A percentile compares a stretch with the other conserved stretches of the same genome.
phyloP scores from a whole-genome alignment of 2,888 invertebrate genomes.

The Orthosia incerta region DNA sequence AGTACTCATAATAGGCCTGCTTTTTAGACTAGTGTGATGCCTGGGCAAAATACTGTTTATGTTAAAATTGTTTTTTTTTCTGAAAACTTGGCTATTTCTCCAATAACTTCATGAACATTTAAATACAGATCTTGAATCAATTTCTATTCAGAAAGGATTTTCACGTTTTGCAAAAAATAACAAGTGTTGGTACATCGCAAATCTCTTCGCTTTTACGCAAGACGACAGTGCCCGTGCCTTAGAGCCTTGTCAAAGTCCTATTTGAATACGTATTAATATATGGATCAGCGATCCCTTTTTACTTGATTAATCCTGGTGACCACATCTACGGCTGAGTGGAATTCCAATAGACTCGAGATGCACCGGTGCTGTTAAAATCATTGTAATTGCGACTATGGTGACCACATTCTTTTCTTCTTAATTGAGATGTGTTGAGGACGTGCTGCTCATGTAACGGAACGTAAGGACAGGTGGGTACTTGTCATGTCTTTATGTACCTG shows the following conservation, averaged over 20 bases:
- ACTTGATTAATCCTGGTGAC: constrained; percentile 45
- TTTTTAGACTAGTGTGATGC: too few species aligned
- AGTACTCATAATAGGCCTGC: too few species aligned
- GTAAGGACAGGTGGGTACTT: neutral
- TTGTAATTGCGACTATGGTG: constrained; percentile 28
- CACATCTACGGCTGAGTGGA: constrained; percentile 34
- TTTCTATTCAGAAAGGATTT: too few species aligned
- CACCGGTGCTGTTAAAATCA: constrained; percentile 28
- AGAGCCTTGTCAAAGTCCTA: neutral
- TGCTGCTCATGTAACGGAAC: neutral
- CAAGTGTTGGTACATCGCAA: too few species aligned
- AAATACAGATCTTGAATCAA: too few species aligned
- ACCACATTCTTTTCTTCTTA: constrained; percentile 46
- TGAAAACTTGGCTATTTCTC: neutral
- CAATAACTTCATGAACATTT: too few species aligned
- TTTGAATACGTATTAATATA: constrained; percentile 22
- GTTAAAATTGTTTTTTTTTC: too few species aligned
- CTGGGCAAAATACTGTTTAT: too few species aligned
- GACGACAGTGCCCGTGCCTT: neutral
- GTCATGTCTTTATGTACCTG: neutral
- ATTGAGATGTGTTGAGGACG: constrained; percentile 22
- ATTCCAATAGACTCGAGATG: constrained; percentile 40
- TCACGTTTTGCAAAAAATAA: too few species aligned
- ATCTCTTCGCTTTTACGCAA: too few species aligned
- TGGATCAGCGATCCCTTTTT: constrained; percentile 41